Base-by-base conservation (phyloP, 2,888 invertebrate genomes). In the Drosophila borealis region DNA sequence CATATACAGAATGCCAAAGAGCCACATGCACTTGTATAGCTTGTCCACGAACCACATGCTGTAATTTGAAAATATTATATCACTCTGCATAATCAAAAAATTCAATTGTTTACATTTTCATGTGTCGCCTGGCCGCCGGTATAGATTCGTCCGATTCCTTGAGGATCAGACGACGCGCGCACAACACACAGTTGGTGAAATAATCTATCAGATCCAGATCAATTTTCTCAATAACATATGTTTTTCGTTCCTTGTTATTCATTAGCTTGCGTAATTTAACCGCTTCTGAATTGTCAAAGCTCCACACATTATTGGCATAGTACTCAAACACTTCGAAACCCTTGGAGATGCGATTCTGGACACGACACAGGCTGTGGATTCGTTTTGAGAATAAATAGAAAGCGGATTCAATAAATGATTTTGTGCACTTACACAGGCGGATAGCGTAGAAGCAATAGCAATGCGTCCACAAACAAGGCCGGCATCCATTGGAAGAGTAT, bases 221-320 rank as follows among this genome's bases (percentile, higher is more conserved):
- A 45, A 92, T 90, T 68, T 91, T 91, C 64, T 97, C 96, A 0
- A 96, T 92, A 68, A 96, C 95, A 87, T 96, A 97, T 36, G 93
- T 94, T 4, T 93, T 80, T 46, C 93, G 93, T 90, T 97, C 97
- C 61, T 92, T 93, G 0, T 94, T 93, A 87, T 96, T 97, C 78
- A 97, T 93, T 5, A 93, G 90, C 2, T 92, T 90, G 34, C 96
- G 92, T 0, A 96, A 78, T 8, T 92, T 90, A 9, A 94, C 91
- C 0, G 95, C 94, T 72, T 95, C 94, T 53, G 95, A 94, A 19
- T 96, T 97, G 46, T 95, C 95, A 91, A 97, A 97, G 88, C 96
- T 96, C 98, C 98, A 98, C 72, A 97, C 97, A 90, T 97, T 96
- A 90, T 96, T 97, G 0, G 98, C 97, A 92, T 98, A 98, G 91